These are phyloP conservation scores for Diplolepis rosae DNA, from an alignment of 2,888 invertebrate species.

Conservation along the genomic window DNA sequence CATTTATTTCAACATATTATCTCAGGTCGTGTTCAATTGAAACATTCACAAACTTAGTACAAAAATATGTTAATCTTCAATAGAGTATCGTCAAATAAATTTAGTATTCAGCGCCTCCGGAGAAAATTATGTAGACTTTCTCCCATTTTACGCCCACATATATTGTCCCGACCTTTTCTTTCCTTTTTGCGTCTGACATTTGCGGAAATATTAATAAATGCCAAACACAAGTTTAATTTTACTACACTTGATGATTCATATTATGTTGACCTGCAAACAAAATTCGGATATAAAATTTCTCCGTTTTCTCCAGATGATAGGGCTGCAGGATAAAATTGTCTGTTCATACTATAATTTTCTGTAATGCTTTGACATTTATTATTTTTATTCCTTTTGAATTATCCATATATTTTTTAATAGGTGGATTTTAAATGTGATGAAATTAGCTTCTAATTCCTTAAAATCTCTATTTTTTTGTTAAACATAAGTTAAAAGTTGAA, in stretches of 20 bases:
- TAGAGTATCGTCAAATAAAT: neutral
- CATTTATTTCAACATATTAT: neutral
- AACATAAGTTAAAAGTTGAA: too few species aligned
- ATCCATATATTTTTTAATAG: neutral
- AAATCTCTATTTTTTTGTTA: too few species aligned
- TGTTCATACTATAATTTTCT: neutral
- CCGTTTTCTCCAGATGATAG: too few species aligned
- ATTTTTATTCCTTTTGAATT: neutral
- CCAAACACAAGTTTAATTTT: neutral
- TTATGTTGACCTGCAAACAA: too few species aligned
- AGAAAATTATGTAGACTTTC: neutral
- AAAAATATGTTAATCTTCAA: neutral
- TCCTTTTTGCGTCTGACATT: neutral
- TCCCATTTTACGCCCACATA: neutral
- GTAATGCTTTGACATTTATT: neutral
- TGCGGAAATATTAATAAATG: constrained; percentile 6
- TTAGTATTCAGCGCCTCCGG: neutral
- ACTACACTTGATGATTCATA: too few species aligned
- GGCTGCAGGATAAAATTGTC: neutral
- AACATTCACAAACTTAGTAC: neutral
- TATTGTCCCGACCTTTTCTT: neutral
- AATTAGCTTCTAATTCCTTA: too few species aligned
- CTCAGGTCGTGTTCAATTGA: neutral
- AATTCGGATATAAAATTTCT: too few species aligned
- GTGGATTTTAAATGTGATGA: too few species aligned